Conservation (phyloP, 2,797 vertebrate genomes). For the Onychomys leucogaster region DNA sequence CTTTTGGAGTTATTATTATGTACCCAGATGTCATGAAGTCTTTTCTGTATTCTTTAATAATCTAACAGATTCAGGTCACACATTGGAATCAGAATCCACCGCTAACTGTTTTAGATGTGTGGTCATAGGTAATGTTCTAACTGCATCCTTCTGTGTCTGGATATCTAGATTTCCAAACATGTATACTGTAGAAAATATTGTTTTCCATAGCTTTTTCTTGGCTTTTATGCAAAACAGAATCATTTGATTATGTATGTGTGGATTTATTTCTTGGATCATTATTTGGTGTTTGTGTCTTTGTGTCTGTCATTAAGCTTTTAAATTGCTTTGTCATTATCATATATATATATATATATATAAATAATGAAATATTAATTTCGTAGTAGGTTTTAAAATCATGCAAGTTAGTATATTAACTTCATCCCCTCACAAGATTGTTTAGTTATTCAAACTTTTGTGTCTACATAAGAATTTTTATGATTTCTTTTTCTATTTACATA, state of each 20-base stretch:
- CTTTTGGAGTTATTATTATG: neutral
- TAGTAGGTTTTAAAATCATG: neutral
- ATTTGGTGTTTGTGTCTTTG: neutral
- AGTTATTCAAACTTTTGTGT: neutral
- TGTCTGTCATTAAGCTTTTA: neutral
- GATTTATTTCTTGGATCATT: neutral
- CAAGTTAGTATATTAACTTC: neutral
- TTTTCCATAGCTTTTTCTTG: neutral
- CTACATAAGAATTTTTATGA: neutral
- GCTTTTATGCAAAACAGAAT: neutral
- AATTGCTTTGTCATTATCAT: neutral
- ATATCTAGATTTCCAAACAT: too few relatives aligned
- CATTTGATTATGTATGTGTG: neutral
- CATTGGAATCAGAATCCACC: neutral
- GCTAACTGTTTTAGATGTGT: neutral
- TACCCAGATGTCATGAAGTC: neutral
- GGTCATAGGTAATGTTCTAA: neutral
- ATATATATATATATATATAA: neutral
- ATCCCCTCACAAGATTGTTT: neutral
- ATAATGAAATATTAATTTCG: neutral
- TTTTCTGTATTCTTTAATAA: neutral
- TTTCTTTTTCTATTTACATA: neutral
- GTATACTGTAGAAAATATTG: neutral
- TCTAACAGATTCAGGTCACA: neutral
- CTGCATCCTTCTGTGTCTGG: neutral